Base-by-base conservation (phyloP, 2,113 vertebrate species). In the Periophthalmus modestus region DNA sequence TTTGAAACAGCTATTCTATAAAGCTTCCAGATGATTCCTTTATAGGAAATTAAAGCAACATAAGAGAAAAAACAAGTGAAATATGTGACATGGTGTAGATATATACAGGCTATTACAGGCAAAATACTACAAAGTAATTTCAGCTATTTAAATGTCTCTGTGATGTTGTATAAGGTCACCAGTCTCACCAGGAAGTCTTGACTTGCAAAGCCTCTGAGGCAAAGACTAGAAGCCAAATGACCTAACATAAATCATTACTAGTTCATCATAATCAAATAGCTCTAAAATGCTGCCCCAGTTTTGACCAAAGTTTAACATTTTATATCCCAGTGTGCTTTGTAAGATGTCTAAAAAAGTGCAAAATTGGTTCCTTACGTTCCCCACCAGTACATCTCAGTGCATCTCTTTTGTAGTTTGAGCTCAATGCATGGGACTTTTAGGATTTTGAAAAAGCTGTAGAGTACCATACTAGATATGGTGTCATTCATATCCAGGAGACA, bases 381-480 rank as follows among this genome's bases (percentile, higher is more conserved):
- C 88, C 89, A 92, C 92, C 91, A 93, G 87, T 89, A 84, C 75
- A 82, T 79, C 72, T 90, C 57, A 10, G 93, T 80, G 7, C 97
- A 97, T 14, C 83, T 89, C 73, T 85, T 90, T 48, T 81, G 87
- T 36, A 91, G 84, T 66, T 91, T 88, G 80, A 98, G 84, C 81
- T 93, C 85, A 19, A 98, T 98, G 88, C 96, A 98, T 0, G 95
- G 95, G 19, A 93, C 63, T 73, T 90, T 91, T 75, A 98, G 82
- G 71, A 97, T 67, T 34, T 92, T 94, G 91, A 97, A 98, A 87
- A 95, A 97, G 57, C 94, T 94, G 88, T 93, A 76, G 1, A 95
- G 96, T 69, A 98, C 93, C 72, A 97, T 82, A 68, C 91, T 92
- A 1, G 96, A 94, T 76, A 97, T 73, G 55, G 94, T 93, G 69